A percentile compares a stretch with the other conserved stretches of the same genome.
Evolutionary conservation across 2,797 vertebrate species (phyloP).

Genomic region (Crenichthys baileyi): DNA sequence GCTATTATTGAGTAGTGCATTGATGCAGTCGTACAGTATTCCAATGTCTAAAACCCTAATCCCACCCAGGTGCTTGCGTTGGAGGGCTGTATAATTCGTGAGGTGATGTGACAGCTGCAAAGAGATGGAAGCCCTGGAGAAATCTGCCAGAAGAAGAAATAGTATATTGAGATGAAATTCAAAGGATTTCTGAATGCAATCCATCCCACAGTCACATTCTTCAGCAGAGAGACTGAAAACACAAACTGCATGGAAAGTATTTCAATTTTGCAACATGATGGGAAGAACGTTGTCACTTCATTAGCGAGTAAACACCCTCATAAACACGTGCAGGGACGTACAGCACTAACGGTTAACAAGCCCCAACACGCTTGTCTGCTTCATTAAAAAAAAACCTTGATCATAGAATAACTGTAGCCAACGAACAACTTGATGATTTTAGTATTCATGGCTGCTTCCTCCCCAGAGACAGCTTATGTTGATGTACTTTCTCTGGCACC

Average conservation of each 20-base stretch:
- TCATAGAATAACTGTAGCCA: conserved; percentile 50
- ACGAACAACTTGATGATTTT: conserved; percentile 59
- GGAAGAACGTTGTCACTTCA: conserved; percentile 15
- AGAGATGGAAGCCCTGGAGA: conserved; percentile 47
- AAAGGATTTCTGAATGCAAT: conserved; percentile 20
- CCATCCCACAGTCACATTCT: conserved; percentile 1
- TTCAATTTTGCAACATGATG: conserved; percentile 16
- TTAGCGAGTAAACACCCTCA: conserved; percentile 3
- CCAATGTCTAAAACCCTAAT: conserved; percentile 61
- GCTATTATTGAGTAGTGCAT: conserved; percentile 73
- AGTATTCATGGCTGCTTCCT: conserved; percentile 54
- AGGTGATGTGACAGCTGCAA: conserved; percentile 57
- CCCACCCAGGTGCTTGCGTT: conserved; percentile 42
- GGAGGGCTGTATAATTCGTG: conserved; percentile 52
- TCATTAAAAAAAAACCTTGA: conserved; percentile 29
- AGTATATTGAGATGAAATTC: conserved; percentile 65
- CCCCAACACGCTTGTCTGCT: conserved; percentile 27
- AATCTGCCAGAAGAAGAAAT: conserved; percentile 43
- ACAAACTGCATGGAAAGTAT: background rate
- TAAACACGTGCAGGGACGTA: background rate
- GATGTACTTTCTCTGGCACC: conserved; percentile 65
- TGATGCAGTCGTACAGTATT: conserved; percentile 76
- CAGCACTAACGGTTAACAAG: conserved; percentile 11
- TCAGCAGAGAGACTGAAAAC: conserved; percentile 23
- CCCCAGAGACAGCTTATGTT: conserved; percentile 70